Conservation (phyloP, 2,113 vertebrate species). For the Clarias batrachus region DNA sequence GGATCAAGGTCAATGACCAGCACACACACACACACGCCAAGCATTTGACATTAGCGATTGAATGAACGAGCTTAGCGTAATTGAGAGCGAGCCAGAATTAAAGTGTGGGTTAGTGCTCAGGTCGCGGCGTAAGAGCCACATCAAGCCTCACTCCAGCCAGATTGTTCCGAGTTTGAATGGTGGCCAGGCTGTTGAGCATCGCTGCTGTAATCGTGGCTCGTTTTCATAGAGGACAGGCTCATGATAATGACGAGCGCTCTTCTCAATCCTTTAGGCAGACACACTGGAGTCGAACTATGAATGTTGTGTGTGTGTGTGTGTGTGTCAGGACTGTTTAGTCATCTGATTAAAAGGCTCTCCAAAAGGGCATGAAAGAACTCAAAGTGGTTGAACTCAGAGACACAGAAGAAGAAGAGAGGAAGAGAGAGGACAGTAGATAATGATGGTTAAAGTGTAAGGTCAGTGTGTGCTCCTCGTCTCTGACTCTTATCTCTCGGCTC, state of each 20-base stretch:
- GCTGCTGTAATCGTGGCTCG: slow-evolving; percentile 67
- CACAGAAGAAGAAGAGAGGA: background rate
- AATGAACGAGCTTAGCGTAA: slow-evolving; percentile 13
- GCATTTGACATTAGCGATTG: slow-evolving; percentile 25
- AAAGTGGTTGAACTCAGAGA: slow-evolving; percentile 14
- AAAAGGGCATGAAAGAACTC: slow-evolving; percentile 7
- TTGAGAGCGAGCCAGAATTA: slow-evolving; percentile 38
- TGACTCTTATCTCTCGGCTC: slow-evolving; percentile 46
- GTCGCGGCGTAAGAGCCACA: slow-evolving; percentile 58
- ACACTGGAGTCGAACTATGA: slow-evolving; percentile 44
- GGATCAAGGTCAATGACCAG: background rate
- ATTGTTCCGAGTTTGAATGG: slow-evolving; percentile 68
- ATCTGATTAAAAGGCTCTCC: slow-evolving; percentile 53
- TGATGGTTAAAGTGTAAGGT: slow-evolving; percentile 38
- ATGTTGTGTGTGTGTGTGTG: slow-evolving; percentile 30
- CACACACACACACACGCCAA: background rate
- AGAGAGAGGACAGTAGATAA: slow-evolving; percentile 25
- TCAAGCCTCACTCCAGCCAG: slow-evolving; percentile 65
- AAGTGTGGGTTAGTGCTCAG: slow-evolving; percentile 41
- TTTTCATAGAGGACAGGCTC: slow-evolving; percentile 62
- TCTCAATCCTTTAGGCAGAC: slow-evolving; percentile 58
- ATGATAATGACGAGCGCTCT: slow-evolving; percentile 63
- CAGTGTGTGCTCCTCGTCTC: slow-evolving; percentile 27
- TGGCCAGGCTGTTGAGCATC: slow-evolving; percentile 61
- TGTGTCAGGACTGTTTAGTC: slow-evolving; percentile 28